phyloP scores from a whole-genome alignment of 2,113 vertebrate species.

The Dendropsophus ebraccatus region DNA sequence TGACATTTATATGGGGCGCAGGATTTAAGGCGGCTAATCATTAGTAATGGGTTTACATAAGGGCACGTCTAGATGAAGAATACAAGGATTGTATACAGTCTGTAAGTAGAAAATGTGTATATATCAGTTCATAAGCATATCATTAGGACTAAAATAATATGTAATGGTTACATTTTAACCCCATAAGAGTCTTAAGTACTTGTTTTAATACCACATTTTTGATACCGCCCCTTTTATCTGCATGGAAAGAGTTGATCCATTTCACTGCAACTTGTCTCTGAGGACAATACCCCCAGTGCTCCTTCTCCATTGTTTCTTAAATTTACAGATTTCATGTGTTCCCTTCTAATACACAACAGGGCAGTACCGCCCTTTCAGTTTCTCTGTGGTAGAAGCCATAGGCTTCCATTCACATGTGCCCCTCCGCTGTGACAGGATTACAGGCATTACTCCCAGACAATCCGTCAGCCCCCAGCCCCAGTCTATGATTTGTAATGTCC shows the following conservation, averaged over 20 bases:
- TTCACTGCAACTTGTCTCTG: background rate
- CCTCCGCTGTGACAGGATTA: slow-evolving; percentile 46
- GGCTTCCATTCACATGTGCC: slow-evolving; percentile 33
- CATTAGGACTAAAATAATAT: background rate
- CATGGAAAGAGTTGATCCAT: background rate
- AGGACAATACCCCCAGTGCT: background rate
- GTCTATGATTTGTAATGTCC: slow-evolving; percentile 6
- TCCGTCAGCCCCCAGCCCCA: background rate
- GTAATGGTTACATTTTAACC: background rate
- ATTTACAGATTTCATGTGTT: slow-evolving; percentile 31
- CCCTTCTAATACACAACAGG: background rate
- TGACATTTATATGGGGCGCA: background rate
- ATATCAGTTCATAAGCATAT: background rate
- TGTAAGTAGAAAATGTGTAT: background rate
- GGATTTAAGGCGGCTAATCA: background rate
- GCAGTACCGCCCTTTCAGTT: slow-evolving; percentile 1
- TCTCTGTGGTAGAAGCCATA: slow-evolving; percentile 30
- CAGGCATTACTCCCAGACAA: slow-evolving; percentile 19
- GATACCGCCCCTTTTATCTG: no score
- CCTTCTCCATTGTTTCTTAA: background rate
- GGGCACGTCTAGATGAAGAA: background rate
- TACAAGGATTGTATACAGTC: background rate
- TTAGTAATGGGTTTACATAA: background rate
- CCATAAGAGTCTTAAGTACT: no score
- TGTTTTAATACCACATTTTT: background rate